These are phyloP conservation scores for Drosophila antonietae DNA, from an alignment of 2,888 invertebrate species.

Conservation along the genomic window DNA sequence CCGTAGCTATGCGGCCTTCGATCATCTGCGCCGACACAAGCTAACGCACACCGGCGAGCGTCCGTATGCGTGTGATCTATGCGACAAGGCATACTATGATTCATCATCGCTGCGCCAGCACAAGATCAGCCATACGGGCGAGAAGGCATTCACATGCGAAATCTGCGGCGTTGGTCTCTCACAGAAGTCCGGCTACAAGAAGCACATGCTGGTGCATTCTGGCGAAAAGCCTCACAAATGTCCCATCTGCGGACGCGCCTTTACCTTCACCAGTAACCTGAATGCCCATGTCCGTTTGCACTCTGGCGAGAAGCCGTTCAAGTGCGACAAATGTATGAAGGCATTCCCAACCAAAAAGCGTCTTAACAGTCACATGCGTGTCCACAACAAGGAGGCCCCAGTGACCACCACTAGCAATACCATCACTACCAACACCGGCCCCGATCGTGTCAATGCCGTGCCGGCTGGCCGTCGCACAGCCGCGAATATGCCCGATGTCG, in stretches of 20 bases:
- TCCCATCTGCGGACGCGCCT: conserved; percentile 81
- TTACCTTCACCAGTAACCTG: conserved; percentile 84
- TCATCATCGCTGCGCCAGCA: conserved; percentile 83
- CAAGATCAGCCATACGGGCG: conserved; percentile 83
- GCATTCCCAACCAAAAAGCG: conserved; percentile 82
- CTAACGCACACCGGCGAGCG: conserved; percentile 69
- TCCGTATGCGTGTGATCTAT: conserved; percentile 72
- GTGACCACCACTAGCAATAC: conserved; percentile 45
- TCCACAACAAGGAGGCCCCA: conserved; percentile 81
- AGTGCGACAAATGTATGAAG: conserved; percentile 80
- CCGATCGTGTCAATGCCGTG: conserved; percentile 57
- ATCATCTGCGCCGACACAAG: conserved; percentile 65
- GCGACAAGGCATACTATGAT: conserved; percentile 83
- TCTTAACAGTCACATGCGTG: conserved; percentile 81
- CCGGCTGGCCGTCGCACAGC: conserved; percentile 58
- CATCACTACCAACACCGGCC: conserved; percentile 22
- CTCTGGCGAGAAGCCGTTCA: conserved; percentile 82
- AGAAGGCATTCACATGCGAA: conserved; percentile 83
- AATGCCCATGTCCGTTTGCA: conserved; percentile 83
- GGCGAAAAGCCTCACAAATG: conserved; percentile 83
- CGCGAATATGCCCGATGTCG: conserved; percentile 41
- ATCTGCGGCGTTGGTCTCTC: conserved; percentile 84
- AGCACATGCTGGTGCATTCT: conserved; percentile 84
- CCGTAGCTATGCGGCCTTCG: conserved; percentile 63
- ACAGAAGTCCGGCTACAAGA: conserved; percentile 84